Conservation (phyloP, 2,113 vertebrate genomes). For the Scortum barcoo region DNA sequence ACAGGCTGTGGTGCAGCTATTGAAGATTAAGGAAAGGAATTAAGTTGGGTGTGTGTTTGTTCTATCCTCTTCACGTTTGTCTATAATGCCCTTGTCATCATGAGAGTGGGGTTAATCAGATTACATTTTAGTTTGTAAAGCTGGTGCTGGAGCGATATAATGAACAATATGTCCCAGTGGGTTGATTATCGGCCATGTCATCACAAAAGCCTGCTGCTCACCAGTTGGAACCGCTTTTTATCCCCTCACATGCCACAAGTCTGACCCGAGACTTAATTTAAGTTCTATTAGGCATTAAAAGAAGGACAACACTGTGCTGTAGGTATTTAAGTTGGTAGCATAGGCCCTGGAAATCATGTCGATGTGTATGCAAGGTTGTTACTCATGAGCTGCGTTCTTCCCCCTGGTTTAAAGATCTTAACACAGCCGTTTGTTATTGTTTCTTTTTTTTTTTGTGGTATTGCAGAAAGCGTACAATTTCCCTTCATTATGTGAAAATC, state of each 20-base stretch:
- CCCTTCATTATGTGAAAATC: neutral
- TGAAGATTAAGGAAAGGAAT: constrained; percentile 66
- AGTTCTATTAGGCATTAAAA: constrained; percentile 40
- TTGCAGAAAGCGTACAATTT: neutral
- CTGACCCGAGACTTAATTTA: constrained; percentile 48
- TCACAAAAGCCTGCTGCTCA: constrained; percentile 61
- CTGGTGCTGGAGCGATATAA: constrained; percentile 56
- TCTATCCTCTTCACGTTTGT: constrained; percentile 61
- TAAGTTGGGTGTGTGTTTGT: constrained; percentile 62
- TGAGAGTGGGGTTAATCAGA: constrained; percentile 70
- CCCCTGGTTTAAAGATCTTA: neutral
- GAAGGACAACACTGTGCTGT: constrained; percentile 13
- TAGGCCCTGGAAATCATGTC: neutral
- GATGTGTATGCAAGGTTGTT: neutral
- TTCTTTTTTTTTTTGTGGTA: neutral
- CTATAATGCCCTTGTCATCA: constrained; percentile 69
- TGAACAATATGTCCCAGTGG: constrained; percentile 59
- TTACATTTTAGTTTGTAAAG: constrained; percentile 77
- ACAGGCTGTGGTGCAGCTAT: constrained; percentile 28
- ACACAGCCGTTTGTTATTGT: neutral
- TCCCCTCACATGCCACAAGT: constrained; percentile 54
- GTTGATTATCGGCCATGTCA: constrained; percentile 63
- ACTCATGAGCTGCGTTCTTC: neutral
- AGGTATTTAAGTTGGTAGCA: constrained; percentile 32
- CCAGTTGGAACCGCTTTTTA: constrained; percentile 69